These are phyloP conservation scores for Paratilapia polleni DNA, from an alignment of 2,113 vertebrate genomes.

Conservation along the genomic window DNA sequence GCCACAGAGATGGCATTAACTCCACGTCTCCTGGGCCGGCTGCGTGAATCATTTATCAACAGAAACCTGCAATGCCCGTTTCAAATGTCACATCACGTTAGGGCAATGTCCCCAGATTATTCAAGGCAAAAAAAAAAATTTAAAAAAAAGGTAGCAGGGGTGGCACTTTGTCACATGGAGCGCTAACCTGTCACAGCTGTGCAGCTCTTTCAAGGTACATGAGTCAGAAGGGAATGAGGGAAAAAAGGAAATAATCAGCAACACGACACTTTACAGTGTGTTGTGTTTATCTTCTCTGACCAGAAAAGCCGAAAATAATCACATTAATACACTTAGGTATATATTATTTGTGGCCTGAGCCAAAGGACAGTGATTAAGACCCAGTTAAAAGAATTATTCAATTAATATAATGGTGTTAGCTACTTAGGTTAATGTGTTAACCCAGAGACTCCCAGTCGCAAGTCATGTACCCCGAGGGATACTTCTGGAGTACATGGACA, in stretches of 20 bases:
- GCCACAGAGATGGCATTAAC: conserved; percentile 89
- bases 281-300: background rate
- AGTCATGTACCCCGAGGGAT: background rate
- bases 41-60: conserved; percentile 80
- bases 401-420: conserved; percentile 12
- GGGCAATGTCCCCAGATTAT: conserved; percentile 36
- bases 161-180: conserved; percentile 44
- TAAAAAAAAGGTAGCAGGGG: conserved; percentile 45
- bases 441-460: conserved; percentile 1
- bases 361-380: background rate
- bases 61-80: conserved; percentile 66
- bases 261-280: background rate
- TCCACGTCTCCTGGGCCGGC: conserved; percentile 78
- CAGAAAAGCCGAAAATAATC: background rate
- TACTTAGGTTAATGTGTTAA: conserved; percentile 9
- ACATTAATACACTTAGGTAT: background rate
- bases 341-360: background rate
- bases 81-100: conserved; percentile 76
- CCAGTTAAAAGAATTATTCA: background rate
- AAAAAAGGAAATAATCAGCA: conserved; percentile 4
- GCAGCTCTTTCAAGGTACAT: background rate
- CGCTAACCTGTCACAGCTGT: conserved; percentile 29
- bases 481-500: background rate
- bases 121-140: conserved; percentile 22
- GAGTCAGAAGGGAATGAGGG: background rate